Percentiles rank a stretch among this genome's conserved stretches.
These are phyloP conservation scores for Corvus hawaiiensis DNA, from an alignment of 2,113 vertebrate species.

Conservation along the genomic window DNA sequence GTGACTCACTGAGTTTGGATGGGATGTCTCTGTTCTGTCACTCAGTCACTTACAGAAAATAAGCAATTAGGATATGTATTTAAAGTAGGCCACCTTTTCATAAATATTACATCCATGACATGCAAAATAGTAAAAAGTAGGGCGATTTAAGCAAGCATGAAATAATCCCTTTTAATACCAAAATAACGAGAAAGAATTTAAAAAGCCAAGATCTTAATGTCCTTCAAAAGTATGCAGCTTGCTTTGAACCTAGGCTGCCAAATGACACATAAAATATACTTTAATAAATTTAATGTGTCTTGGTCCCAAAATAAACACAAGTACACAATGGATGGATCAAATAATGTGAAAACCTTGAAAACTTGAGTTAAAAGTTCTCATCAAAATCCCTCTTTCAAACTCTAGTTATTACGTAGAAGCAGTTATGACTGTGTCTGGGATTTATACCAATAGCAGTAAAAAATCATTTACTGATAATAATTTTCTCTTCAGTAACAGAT, in stretches of 20 bases:
- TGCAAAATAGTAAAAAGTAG: constrained; percentile 36
- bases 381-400: not conserved
- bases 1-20: not conserved
- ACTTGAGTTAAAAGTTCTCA: not conserved
- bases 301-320: not conserved
- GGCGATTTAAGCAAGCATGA: not conserved
- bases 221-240: not conserved
- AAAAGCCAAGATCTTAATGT: not conserved
- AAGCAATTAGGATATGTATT: not conserved
- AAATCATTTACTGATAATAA: not conserved
- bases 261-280: not conserved
- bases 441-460: not conserved
- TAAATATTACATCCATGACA: constrained; percentile 10
- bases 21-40: not conserved
- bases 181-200: not conserved
- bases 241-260: not conserved
- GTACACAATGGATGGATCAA: not conserved
- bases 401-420: not conserved
- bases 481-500: not conserved
- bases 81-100: constrained; percentile 25
- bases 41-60: not conserved
- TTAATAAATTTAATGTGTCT: not conserved
- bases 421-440: not conserved
- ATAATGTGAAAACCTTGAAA: not conserved
- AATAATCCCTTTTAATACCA: constrained; percentile 19